Conservation (phyloP, 92 coral and sea anemone species). For the Porites evermanni region DNA sequence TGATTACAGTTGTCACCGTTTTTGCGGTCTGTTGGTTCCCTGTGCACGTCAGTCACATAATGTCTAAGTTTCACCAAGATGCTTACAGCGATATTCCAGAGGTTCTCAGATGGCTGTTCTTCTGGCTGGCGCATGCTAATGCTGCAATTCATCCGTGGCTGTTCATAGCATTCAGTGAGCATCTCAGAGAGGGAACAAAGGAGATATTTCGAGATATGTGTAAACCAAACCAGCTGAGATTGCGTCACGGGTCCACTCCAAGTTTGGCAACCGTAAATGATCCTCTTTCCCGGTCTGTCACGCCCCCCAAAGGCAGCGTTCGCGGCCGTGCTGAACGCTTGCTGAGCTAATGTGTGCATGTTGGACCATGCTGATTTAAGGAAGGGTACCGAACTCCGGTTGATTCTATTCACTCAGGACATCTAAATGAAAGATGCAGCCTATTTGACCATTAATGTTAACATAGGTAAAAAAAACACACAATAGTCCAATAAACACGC, state of each 20-base stretch:
- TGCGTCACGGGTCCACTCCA: conserved; percentile 9
- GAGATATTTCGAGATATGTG: neutral
- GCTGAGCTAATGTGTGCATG: too few relatives aligned
- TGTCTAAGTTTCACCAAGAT: conserved; percentile 17
- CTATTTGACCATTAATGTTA: too few relatives aligned
- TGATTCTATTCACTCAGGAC: neutral
- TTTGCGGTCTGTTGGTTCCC: conserved; percentile 50
- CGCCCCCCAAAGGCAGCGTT: neutral
- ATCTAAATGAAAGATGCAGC: too few relatives aligned
- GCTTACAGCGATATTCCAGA: conserved; percentile 29
- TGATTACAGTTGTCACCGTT: conserved; percentile 36
- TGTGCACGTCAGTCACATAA: conserved; percentile 36
- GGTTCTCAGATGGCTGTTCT: neutral
- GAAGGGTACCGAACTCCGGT: too few relatives aligned
- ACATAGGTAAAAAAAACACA: too few relatives aligned
- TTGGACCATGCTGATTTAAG: too few relatives aligned
- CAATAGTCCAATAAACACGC: too few relatives aligned
- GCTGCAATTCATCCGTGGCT: conserved; percentile 52
- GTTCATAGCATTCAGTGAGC: conserved; percentile 38
- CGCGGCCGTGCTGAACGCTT: neutral
- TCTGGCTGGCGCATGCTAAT: conserved; percentile 44
- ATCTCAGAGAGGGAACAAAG: conserved; percentile 16
- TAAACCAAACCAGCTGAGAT: neutral
- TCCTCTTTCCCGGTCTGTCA: conserved; percentile 8
- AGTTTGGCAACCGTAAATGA: neutral